phyloP scores from a whole-genome alignment of 2,888 invertebrate genomes.

The Philopedon plagiatum region DNA sequence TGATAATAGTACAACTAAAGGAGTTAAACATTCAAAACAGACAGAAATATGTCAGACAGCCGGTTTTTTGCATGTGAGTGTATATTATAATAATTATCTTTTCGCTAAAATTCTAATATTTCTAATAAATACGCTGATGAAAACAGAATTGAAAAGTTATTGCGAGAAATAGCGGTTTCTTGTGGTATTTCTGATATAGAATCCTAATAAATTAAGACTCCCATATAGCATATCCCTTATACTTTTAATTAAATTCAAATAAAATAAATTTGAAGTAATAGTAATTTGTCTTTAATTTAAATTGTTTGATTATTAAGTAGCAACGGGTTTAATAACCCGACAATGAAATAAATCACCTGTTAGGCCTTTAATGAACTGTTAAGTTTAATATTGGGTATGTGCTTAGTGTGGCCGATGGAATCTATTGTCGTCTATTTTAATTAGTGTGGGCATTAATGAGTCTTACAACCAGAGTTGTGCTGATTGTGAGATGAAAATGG shows the following conservation, averaged over 20 bases:
- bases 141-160: too few relatives aligned
- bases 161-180: too few relatives aligned
- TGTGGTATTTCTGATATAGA: too few relatives aligned
- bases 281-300: neutral
- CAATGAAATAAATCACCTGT: conserved; percentile 1
- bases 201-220: neutral
- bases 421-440: neutral
- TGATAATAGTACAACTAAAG: too few relatives aligned
- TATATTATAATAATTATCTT: too few relatives aligned
- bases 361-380: neutral
- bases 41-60: too few relatives aligned
- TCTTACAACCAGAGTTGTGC: too few relatives aligned
- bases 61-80: too few relatives aligned
- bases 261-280: conserved; percentile 3
- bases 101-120: too few relatives aligned
- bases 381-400: neutral
- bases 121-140: too few relatives aligned
- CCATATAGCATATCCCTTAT: conserved; percentile 4
- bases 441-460: neutral
- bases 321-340: neutral
- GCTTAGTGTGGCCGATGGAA: neutral
- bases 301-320: neutral
- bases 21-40: too few relatives aligned
- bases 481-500: too few relatives aligned
- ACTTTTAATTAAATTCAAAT: neutral